These are phyloP conservation scores for Eilema depressum DNA, from an alignment of 2,888 invertebrate genomes.

Conservation along the genomic window DNA sequence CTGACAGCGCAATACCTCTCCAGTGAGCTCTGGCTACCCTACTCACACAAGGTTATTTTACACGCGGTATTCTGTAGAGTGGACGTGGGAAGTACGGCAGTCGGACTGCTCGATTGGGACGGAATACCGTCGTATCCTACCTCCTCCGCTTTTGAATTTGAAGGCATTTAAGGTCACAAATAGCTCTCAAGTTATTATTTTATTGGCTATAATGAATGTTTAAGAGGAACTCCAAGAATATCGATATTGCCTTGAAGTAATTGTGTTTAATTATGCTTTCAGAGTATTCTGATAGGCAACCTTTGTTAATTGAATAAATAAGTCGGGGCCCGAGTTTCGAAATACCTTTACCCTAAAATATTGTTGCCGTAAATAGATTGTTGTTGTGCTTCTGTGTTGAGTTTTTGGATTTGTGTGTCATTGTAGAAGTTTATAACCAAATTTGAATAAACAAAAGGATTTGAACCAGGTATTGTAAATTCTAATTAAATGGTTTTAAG, in stretches of 20 bases:
- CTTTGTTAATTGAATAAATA: constrained; percentile 5
- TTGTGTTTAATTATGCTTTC: background rate
- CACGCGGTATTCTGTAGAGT: too few species aligned
- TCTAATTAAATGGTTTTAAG: background rate
- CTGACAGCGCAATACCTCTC: too few species aligned
- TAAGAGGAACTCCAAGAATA: background rate
- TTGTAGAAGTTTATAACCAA: background rate
- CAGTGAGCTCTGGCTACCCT: too few species aligned
- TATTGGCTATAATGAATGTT: background rate
- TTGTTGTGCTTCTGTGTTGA: background rate
- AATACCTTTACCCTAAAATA: background rate
- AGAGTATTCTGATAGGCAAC: background rate
- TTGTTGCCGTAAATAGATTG: background rate
- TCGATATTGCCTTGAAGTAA: background rate
- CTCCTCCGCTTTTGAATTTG: constrained; percentile 45
- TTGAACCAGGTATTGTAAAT: background rate
- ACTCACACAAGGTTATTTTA: too few species aligned
- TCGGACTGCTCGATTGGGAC: too few species aligned
- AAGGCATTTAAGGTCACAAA: constrained; percentile 12
- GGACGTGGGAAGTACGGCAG: too few species aligned
- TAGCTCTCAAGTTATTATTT: background rate
- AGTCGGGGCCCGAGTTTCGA: background rate
- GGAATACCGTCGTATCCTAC: too few species aligned
- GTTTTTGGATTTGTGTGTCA: background rate
- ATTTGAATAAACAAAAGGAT: background rate